Evolutionary conservation across 2,888 invertebrate species (phyloP), one percentile per base, ranked within the genome.

Genomic region (Syritta pipiens): DNA sequence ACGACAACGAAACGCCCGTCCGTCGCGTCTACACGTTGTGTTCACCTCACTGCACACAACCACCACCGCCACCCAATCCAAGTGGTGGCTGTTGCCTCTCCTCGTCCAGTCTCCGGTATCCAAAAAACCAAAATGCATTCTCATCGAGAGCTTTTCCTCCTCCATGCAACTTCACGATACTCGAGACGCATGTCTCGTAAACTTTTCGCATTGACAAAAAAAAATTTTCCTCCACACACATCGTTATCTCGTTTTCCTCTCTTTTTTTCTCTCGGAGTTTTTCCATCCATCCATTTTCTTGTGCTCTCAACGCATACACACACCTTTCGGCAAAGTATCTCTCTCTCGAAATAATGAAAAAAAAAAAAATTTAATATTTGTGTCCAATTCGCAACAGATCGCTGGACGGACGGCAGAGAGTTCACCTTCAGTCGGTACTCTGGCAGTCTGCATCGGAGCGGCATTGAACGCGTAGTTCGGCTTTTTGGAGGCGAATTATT

Each of bases 331-430:
- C 12, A 22, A 7, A 19, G 42, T 44, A 55, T 57, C 46, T 42
- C 32, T 42, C 42, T 20, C 53, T 32, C 17, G n/a, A n/a, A n/a
- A n/a, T n/a, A n/a, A n/a, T 26, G 26, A 10, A 19, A 7, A 14
- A 51, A 20, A 42, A 55, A 55, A 24, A 60, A 46, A n/a, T n/a
- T n/a, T n/a, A n/a, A 48, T 46, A 19, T 12, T 9, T 17, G 14
- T 75, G 48, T 60, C 60, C 53, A 72, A 79, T 79, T 79, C 71
- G 77, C 77, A 79, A 79, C 74, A 79, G 74, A 79, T 79, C 74
- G 79, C 74, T 79, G 79, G 79, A 74, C 68, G 62, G 14, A 57
- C 46, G 62, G 65, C 65, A 72, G 67, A 79, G 67, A 79, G 60
- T 68, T 79, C 74, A 79, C 79, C 79, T 79, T 79, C 79, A 68